Evolutionary conservation across 2,113 vertebrate genomes (phyloP), one percentile per base, ranked within the genome.

Genomic region (Ammospiza caudacuta): DNA sequence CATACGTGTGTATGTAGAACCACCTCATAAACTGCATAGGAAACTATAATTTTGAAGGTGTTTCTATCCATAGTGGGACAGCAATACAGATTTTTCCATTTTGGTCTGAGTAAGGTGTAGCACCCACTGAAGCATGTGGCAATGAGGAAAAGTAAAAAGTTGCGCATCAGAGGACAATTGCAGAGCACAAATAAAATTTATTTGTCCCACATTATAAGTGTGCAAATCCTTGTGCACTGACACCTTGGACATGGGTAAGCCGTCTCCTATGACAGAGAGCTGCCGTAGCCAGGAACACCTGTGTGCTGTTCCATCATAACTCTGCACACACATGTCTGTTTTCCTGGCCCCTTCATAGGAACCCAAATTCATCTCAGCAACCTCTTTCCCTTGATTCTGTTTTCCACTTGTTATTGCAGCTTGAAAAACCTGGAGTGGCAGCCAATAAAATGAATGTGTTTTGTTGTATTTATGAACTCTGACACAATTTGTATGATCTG

Each of bases 281-380:
- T 52, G 19, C 3, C 20, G 15, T 33, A 74, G 31, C 8, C 14
- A 29, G 22, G 37, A 85, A 4, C 2, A 4, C 3, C 27, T 52
- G 5, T 28, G 8, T 15, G 6, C 39, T 47, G 16, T 3, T 64
- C 23, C 25, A 23, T 22, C 15, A 55, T 5, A 29, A 3, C 33
- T 55, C 35, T 59, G 16, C 3, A 4, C 6, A 18, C 22, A 28
- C 14, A 37, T 0, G 0, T 16, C 9, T 88, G 21, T 46, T 70
- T 63, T 7, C 12, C 31, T 57, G 46, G 1, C 39, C 5, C 20
- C 20, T 85, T 1, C 10, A 15, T 12, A 61, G 29, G 35, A 82
- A 21, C 9, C 4, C 25, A 39, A 35, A 68, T 18, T 73, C 19
- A 13, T 54, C 20, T 25, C 51, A 74, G 27, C 28, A n/a, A 13